phyloP scores from a whole-genome alignment of 2,113 vertebrate species.

The Oncorhynchus gorbuscha region DNA sequence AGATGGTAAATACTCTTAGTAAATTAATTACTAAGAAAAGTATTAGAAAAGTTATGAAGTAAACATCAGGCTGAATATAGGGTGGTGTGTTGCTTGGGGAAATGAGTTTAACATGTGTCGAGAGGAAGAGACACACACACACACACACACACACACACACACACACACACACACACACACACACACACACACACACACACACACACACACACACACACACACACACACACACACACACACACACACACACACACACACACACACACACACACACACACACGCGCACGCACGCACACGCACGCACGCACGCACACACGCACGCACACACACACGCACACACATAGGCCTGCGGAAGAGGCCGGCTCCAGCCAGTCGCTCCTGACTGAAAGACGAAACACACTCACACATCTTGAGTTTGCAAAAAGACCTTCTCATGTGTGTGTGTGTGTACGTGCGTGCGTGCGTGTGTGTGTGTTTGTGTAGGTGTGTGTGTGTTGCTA shows the following conservation, averaged over 20 bases:
- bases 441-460: too few relatives aligned
- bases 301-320: neutral
- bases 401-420: conserved; percentile 77
- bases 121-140: conserved; percentile 72
- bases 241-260: neutral
- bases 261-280: conserved; percentile 4
- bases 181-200: neutral
- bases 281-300: neutral
- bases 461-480: too few relatives aligned
- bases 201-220: too few relatives aligned
- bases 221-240: neutral
- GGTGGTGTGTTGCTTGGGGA: conserved; percentile 54
- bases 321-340: neutral
- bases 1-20: too few relatives aligned
- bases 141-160: too few relatives aligned
- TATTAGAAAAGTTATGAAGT: too few relatives aligned
- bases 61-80: neutral
- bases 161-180: accelerated
- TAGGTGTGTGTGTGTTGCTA: too few relatives aligned
- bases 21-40: too few relatives aligned
- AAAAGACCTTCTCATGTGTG: too few relatives aligned
- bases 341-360: conserved; percentile 47
- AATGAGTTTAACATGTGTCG: conserved; percentile 92
- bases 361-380: conserved; percentile 88
- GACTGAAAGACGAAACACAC: conserved; percentile 75